These are phyloP conservation scores for Orussus abietinus DNA, from an alignment of 1,140 invertebrate genomes.

Conservation along the genomic window DNA sequence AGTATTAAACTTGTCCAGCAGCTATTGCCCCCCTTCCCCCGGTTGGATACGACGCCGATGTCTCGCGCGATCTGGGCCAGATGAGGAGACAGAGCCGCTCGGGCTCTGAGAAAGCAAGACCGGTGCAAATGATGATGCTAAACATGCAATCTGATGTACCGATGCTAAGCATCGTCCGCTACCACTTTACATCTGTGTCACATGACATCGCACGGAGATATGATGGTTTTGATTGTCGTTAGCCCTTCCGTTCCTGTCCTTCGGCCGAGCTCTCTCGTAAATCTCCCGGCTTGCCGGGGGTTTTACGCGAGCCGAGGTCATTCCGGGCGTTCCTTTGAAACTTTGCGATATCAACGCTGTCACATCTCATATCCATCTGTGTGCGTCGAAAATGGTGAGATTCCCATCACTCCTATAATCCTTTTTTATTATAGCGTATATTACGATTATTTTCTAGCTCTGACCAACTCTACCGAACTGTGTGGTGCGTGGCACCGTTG, in stretches of 20 bases:
- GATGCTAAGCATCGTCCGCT: slow-evolving; percentile 43
- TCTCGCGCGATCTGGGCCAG: slow-evolving; percentile 25
- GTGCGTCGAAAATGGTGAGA: slow-evolving; percentile 54
- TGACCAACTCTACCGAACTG: slow-evolving; percentile 46
- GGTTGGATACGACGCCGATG: slow-evolving; percentile 53
- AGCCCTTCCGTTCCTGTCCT: slow-evolving; percentile 28
- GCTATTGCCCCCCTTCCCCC: slow-evolving; percentile 50
- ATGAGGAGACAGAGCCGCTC: slow-evolving; percentile 31
- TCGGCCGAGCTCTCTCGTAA: slow-evolving; percentile 30
- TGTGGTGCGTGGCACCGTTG: slow-evolving; percentile 45
- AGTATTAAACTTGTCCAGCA: slow-evolving; percentile 54
- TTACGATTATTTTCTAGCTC: slow-evolving; percentile 51
- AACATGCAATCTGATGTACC: slow-evolving; percentile 47
- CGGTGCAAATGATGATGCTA: slow-evolving; percentile 41
- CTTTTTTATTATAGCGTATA: slow-evolving; percentile 51
- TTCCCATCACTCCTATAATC: slow-evolving; percentile 50
- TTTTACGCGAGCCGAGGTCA: slow-evolving; percentile 30
- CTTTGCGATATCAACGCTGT: slow-evolving; percentile 49
- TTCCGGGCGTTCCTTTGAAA: slow-evolving; percentile 23
- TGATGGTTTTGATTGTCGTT: slow-evolving; percentile 53
- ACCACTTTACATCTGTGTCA: slow-evolving; percentile 50
- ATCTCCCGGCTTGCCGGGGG: too few species aligned
- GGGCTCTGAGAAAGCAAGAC: slow-evolving; percentile 44
- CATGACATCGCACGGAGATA: slow-evolving; percentile 52
- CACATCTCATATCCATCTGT: slow-evolving; percentile 53